Conservation (phyloP, 2,888 invertebrate genomes). For the Iselma pallidipennis region DNA sequence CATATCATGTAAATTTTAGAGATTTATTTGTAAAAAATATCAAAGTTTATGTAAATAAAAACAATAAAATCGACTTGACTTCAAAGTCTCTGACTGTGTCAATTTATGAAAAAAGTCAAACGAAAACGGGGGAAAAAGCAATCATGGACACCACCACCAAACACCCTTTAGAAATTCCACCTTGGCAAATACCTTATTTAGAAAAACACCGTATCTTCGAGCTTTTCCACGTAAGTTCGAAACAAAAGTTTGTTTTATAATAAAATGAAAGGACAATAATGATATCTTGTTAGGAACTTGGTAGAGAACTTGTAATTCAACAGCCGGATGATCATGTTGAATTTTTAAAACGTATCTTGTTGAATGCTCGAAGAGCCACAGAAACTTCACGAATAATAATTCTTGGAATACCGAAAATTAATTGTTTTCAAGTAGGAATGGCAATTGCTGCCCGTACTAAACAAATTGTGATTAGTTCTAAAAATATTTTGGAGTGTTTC, state of each 20-base stretch:
- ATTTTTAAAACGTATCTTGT: slow-evolving; percentile 64
- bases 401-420: slow-evolving; percentile 59
- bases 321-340: slow-evolving; percentile 67
- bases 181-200: slow-evolving; percentile 64
- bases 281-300: slow-evolving; percentile 59
- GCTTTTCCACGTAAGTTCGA: slow-evolving; percentile 62
- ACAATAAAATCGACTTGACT: background rate
- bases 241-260: background rate
- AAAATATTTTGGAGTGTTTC: background rate
- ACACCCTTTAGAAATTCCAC: slow-evolving; percentile 50
- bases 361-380: slow-evolving; percentile 56
- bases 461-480: slow-evolving; percentile 42
- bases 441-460: slow-evolving; percentile 44
- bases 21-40: background rate
- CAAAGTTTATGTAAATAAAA: background rate
- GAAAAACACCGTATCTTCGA: slow-evolving; percentile 68
- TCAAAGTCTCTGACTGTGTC: background rate
- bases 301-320: slow-evolving; percentile 62
- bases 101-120: background rate
- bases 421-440: slow-evolving; percentile 45
- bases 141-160: slow-evolving; percentile 50
- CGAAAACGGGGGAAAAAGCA: slow-evolving; percentile 9
- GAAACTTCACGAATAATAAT: slow-evolving; percentile 62
- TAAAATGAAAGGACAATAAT: background rate
- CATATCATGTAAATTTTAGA: slow-evolving; percentile 1